These are phyloP conservation scores for Drosophila bifasciata DNA, from an alignment of 1,140 invertebrate genomes.

Conservation along the genomic window DNA sequence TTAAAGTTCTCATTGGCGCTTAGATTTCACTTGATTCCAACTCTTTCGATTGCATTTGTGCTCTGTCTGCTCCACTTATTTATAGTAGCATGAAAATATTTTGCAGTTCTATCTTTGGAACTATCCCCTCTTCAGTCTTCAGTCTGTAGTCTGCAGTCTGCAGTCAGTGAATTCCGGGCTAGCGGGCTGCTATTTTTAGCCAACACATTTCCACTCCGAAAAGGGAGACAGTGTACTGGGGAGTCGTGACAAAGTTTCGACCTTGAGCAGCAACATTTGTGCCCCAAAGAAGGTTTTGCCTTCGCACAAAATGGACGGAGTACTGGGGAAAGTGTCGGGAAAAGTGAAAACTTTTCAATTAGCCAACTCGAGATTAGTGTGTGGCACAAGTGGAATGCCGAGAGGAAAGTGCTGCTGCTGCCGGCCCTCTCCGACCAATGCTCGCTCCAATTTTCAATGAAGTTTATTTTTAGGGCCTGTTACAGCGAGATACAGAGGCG, in stretches of 20 bases:
- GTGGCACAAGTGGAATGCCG: neutral
- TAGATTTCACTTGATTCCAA: slow-evolving; percentile 6
- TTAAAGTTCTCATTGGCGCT: slow-evolving; percentile 9
- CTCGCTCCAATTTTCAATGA: slow-evolving; percentile 78
- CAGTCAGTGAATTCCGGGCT: slow-evolving; percentile 48
- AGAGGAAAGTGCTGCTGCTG: neutral
- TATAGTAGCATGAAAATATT: slow-evolving; percentile 45
- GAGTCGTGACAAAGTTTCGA: slow-evolving; percentile 27
- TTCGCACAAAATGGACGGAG: neutral
- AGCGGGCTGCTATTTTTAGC: slow-evolving; percentile 42
- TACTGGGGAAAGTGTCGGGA: slow-evolving; percentile 1
- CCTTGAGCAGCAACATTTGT: slow-evolving; percentile 26
- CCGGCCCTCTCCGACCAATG: slow-evolving; percentile 44
- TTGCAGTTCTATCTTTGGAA: slow-evolving; percentile 52
- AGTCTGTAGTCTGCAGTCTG: slow-evolving; percentile 27
- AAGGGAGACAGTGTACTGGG: slow-evolving; percentile 24
- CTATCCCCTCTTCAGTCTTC: slow-evolving; percentile 23
- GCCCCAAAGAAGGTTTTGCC: neutral
- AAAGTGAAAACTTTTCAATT: slow-evolving; percentile 44
- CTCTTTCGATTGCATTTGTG: slow-evolving; percentile 47
- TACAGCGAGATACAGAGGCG: slow-evolving; percentile 51
- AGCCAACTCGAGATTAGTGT: slow-evolving; percentile 28
- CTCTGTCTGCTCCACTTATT: slow-evolving; percentile 44
- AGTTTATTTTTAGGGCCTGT: slow-evolving; percentile 71
- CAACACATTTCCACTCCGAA: slow-evolving; percentile 28